A percentile compares a stretch with the other conserved stretches of the same genome.
phyloP scores from a whole-genome alignment of 2,113 vertebrate genomes.

The Petromus typicus region DNA sequence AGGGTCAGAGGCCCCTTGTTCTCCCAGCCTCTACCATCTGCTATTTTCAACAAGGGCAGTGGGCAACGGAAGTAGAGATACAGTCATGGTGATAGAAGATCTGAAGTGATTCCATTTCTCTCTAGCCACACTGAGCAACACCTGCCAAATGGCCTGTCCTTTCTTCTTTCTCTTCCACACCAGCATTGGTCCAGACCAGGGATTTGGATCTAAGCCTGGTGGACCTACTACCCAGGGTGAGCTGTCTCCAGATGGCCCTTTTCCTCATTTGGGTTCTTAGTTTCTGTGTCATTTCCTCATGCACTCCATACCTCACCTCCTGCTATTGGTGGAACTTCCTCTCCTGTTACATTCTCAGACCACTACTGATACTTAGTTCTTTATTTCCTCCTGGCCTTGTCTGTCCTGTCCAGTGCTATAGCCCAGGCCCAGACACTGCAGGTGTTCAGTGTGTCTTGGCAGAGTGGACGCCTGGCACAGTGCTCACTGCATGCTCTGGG shows the following conservation, averaged over 20 bases:
- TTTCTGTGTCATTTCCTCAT: not conserved
- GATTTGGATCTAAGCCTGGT: not conserved
- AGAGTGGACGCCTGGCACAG: too few species aligned
- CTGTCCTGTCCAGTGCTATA: not conserved
- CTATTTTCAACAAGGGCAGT: not conserved
- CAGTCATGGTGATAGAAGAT: not conserved
- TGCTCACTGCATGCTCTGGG: rapidly evolving
- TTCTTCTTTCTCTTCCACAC: not conserved
- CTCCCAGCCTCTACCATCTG: not conserved
- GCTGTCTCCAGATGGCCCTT: not conserved
- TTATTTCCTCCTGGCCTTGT: not conserved
- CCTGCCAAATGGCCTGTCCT: not conserved
- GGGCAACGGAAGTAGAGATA: not conserved
- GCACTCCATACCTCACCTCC: too few species aligned
- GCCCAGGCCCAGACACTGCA: not conserved
- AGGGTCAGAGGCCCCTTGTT: not conserved
- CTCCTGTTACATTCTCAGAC: not conserved
- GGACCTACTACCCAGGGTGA: not conserved
- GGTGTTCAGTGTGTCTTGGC: rapidly evolving
- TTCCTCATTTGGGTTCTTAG: not conserved
- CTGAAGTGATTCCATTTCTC: not conserved
- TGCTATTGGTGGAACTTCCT: not conserved
- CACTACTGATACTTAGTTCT: not conserved
- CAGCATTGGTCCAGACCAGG: not conserved
- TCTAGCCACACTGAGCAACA: not conserved